Evolutionary conservation across 2,113 vertebrate genomes (phyloP).

Genomic region (Lichenostomus cassidix): DNA sequence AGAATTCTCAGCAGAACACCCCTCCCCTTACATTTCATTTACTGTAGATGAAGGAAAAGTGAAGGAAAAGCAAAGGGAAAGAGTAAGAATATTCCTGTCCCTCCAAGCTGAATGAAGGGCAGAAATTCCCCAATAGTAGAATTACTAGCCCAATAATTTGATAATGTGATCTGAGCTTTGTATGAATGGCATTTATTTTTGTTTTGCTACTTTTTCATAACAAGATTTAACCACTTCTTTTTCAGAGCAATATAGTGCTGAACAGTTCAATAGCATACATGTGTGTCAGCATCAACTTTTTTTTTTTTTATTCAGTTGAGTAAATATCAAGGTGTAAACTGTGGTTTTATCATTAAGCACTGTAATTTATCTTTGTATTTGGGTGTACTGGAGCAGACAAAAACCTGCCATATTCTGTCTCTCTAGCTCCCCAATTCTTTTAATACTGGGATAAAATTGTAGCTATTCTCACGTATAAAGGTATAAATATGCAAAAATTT

Average conservation of each 20-base stretch:
- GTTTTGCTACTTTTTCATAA: background rate
- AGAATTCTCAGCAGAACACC: background rate
- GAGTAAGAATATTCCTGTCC: background rate
- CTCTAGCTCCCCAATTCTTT: background rate
- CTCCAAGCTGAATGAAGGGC: background rate
- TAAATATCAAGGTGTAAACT: background rate
- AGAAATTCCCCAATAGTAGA: background rate
- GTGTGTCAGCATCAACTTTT: background rate
- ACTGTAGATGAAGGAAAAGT: background rate
- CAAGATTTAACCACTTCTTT: background rate
- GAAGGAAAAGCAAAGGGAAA: background rate
- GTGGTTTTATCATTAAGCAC: background rate
- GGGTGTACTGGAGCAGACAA: background rate
- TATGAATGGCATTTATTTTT: background rate
- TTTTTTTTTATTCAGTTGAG: background rate
- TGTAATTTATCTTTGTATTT: background rate
- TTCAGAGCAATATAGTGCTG: background rate
- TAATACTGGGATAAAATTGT: background rate
- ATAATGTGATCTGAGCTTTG: background rate
- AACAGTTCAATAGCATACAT: background rate
- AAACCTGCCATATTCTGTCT: background rate
- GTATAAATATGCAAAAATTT: background rate
- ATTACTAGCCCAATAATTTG: background rate
- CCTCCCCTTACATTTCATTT: background rate
- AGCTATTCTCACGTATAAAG: background rate